Evolutionary conservation across 1,140 invertebrate species (phyloP), one percentile per base, ranked within the genome.

Genomic region (Drosophila carrolli): DNA sequence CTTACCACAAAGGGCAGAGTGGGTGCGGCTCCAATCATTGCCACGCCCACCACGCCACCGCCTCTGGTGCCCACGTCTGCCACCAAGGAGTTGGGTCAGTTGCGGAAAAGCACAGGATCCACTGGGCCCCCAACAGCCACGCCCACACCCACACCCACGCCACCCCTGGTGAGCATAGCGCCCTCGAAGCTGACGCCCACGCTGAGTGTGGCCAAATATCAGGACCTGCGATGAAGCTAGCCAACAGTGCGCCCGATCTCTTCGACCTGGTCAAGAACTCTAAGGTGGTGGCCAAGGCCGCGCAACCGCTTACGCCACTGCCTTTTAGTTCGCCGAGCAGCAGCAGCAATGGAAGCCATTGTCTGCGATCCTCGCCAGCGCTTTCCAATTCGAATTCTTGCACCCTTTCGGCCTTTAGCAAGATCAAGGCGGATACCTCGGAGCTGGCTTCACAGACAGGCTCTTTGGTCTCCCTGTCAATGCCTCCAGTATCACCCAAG

Each of bases 211-310:
- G 65, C 80, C 10, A 88, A 85, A 53, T 78, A 53, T 78, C 68
- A 13, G 68, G 66, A 14, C 54, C 41, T 7, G n/a, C 68, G 6
- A 48, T 71, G 11, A 71, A 71, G 44, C 67, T 71, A 11, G 41
- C 46, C 37, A 51, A 40, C 57, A 67, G 37, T 40, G 56, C 67
- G 14, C 57, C 86, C 13, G 91, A 92, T 90, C 91, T 91, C 35
- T 91, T 92, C 13, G 90, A 91, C 62, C 62, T 91, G 68, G 90
- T 91, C 4, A 91, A 91, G 61, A 91, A 91, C 53, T 91, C 90
- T 1, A 91, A 91, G 48, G 82, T 91, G 43, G 62, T 83, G 29
- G 59, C 73, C 66, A 81, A 74, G 54, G 13, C 43, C 3, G 29
- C 43, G 27, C 65, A 44, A 43, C 58, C 66, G 13, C 48, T 84